phyloP scores from a whole-genome alignment of 2,113 vertebrate genomes.

The Acrocephalus kingi region DNA sequence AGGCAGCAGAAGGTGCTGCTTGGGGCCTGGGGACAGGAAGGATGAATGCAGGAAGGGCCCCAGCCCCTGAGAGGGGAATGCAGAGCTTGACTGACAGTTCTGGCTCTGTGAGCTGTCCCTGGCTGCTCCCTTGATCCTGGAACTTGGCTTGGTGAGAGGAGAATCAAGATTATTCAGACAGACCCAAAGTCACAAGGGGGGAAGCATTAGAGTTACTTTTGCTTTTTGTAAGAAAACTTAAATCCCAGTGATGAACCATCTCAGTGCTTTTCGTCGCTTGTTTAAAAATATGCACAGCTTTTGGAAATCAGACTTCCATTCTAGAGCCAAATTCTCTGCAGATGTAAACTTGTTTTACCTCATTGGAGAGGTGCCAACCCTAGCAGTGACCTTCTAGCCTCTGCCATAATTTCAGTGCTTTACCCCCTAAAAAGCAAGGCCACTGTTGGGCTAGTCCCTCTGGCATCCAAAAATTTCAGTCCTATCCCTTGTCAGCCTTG shows the following conservation, averaged over 20 bases:
- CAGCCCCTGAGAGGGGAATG: neutral
- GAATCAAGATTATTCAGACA: fast-evolving
- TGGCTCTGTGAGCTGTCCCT: neutral
- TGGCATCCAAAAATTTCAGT: neutral
- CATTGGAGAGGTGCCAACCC: neutral
- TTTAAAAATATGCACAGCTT: neutral
- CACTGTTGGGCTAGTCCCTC: neutral
- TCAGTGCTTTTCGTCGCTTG: neutral
- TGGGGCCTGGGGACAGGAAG: neutral
- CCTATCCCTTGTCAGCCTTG: neutral
- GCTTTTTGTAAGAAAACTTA: neutral
- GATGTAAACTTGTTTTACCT: neutral
- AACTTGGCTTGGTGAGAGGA: neutral
- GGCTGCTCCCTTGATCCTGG: neutral
- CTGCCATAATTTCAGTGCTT: slow-evolving; percentile 11
- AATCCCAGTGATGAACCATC: neutral
- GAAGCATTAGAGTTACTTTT: neutral
- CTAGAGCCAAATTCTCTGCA: slow-evolving; percentile 4
- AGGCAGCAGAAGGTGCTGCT: neutral
- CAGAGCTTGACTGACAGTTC: neutral
- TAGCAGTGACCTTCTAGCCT: neutral
- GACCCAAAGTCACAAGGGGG: neutral
- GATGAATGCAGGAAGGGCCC: neutral
- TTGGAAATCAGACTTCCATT: neutral
- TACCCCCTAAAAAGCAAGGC: neutral